Evolutionary conservation across 2,113 vertebrate species (phyloP).

Genomic region (Polypterus bichir): DNA sequence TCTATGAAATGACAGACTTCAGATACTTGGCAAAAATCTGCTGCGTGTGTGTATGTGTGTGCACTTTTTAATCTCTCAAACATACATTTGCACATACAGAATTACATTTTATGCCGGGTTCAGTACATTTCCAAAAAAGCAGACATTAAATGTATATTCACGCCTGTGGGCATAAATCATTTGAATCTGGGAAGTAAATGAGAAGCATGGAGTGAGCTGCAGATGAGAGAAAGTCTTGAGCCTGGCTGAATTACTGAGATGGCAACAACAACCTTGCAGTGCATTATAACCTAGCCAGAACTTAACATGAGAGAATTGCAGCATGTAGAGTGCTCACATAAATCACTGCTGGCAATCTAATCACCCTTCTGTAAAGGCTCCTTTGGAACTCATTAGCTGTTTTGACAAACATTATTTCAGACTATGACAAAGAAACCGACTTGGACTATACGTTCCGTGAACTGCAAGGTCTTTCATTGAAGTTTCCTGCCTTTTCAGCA

Average conservation of each 20-base stretch:
- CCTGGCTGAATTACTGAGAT: constrained; percentile 16
- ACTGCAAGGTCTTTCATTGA: too few species aligned
- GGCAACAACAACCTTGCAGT: constrained; percentile 19
- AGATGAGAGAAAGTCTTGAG: not conserved
- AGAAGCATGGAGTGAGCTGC: not conserved
- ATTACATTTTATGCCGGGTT: too few species aligned
- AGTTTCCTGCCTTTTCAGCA: too few species aligned
- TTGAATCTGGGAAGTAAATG: too few species aligned
- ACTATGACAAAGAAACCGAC: constrained; percentile 22
- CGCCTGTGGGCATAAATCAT: too few species aligned
- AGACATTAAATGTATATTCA: too few species aligned
- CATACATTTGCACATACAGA: too few species aligned
- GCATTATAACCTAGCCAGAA: constrained; percentile 13
- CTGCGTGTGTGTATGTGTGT: too few species aligned
- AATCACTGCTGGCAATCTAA: constrained; percentile 46
- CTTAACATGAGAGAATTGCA: constrained; percentile 23
- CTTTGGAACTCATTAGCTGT: constrained; percentile 48
- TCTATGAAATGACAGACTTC: too few species aligned
- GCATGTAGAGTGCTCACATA: constrained; percentile 43
- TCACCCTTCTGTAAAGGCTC: constrained; percentile 41
- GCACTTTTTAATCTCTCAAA: too few species aligned
- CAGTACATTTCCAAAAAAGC: too few species aligned
- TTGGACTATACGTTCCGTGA: not conserved
- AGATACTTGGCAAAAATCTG: too few species aligned
- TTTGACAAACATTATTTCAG: constrained; percentile 37